Percentiles rank a stretch among this genome's conserved stretches.
These are phyloP conservation scores for Picathartes gymnocephalus DNA, from an alignment of 2,113 vertebrate genomes.

Conservation along the genomic window DNA sequence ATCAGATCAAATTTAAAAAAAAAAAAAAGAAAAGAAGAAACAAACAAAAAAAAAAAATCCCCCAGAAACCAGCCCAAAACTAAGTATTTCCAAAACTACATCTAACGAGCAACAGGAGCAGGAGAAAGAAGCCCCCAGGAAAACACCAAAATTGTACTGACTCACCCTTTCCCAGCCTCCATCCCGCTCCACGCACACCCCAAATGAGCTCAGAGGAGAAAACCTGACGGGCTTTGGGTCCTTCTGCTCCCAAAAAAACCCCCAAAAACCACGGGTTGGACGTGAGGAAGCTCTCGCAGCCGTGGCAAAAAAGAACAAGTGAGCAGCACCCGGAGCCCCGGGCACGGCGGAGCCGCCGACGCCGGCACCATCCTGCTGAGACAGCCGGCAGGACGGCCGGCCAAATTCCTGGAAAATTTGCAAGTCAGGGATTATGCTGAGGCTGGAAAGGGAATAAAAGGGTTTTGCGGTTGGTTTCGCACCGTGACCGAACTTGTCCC, in stretches of 20 bases:
- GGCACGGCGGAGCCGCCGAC: background rate
- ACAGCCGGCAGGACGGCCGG: background rate
- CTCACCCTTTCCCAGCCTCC: background rate
- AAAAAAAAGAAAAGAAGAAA: background rate
- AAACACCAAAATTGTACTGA: background rate
- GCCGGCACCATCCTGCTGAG: background rate
- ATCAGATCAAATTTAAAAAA: background rate
- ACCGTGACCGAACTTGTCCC: background rate
- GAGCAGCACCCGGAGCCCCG: background rate
- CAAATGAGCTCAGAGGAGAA: background rate
- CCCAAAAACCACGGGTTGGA: background rate
- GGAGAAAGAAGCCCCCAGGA: background rate
- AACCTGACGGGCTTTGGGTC: background rate
- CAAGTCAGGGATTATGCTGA: background rate
- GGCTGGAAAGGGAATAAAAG: background rate
- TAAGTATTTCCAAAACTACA: accelerated
- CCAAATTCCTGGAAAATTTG: background rate
- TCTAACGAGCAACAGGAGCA: background rate
- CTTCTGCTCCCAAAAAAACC: background rate
- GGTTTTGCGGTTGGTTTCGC: background rate
- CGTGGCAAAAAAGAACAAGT: background rate
- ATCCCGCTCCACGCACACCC: background rate
- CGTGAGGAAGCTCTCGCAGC: background rate
- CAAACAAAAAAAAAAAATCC: background rate
- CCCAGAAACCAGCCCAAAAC: background rate